phyloP scores from a whole-genome alignment of 35 echinoderm and acorn worm species.

The Amphiura filiformis region DNA sequence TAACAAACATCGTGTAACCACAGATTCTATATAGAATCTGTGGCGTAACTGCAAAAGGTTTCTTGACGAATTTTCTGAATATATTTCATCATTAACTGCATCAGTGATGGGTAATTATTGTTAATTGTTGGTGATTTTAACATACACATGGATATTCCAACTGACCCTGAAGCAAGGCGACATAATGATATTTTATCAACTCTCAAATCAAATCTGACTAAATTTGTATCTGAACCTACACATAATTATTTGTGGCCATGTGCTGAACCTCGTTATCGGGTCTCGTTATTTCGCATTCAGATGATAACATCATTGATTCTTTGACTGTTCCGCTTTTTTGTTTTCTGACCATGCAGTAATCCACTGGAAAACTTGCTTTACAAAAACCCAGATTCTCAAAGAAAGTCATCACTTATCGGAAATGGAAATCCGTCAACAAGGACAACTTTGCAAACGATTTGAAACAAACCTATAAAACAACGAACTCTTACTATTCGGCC shows the following conservation, averaged over 20 bases:
- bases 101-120: slow-evolving; percentile 6
- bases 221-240: slow-evolving; percentile 25
- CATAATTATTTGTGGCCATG: slow-evolving; percentile 5
- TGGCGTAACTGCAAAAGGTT: slow-evolving; percentile 3
- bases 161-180: background rate
- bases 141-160: background rate
- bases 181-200: slow-evolving; percentile 1
- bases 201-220: background rate
- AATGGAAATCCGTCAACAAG: background rate
- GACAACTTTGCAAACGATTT: background rate
- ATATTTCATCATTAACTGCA: slow-evolving; percentile 16
- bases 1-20: background rate
- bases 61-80: slow-evolving; percentile 28
- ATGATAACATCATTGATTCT: slow-evolving; percentile 19
- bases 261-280: background rate
- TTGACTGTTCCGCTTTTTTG: background rate
- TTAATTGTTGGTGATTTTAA: slow-evolving; percentile 11
- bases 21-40: too few species aligned
- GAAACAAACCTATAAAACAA: background rate
- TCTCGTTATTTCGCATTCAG: slow-evolving; percentile 13
- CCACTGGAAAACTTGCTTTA: slow-evolving; percentile 10
- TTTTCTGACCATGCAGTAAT: slow-evolving; percentile 16
- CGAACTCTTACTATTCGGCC: slow-evolving; percentile 5
- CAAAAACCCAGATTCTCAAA: background rate
- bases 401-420: slow-evolving; percentile 6